Evolutionary conservation across 2,888 invertebrate genomes (phyloP).

Genomic region (Patella ulyssiponensis): DNA sequence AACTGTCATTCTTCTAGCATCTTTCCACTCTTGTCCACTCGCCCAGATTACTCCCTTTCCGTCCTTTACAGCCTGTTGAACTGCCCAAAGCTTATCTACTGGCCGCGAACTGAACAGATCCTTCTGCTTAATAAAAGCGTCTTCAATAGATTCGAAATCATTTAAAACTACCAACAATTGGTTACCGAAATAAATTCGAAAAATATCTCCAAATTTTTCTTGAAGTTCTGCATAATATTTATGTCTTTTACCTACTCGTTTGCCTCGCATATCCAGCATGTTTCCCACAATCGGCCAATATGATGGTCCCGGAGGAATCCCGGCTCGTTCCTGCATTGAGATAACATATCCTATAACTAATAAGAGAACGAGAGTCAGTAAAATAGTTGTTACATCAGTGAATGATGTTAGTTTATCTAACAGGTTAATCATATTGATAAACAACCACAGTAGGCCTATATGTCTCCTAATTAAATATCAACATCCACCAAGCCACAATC

Average conservation of each 20-base stretch:
- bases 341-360: background rate
- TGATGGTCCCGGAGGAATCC: slow-evolving; percentile 14
- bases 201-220: slow-evolving; percentile 44
- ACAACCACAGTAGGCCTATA: no score
- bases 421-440: no score
- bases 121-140: slow-evolving; percentile 40
- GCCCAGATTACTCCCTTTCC: slow-evolving; percentile 30
- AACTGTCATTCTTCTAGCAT: slow-evolving; percentile 30
- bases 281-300: slow-evolving; percentile 10
- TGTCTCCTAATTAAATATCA: no score
- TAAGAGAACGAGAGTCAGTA: background rate
- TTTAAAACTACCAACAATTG: slow-evolving; percentile 38
- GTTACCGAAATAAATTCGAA: slow-evolving; percentile 38
- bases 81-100: slow-evolving; percentile 30
- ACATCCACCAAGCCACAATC: no score
- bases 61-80: slow-evolving; percentile 37
- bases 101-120: slow-evolving; percentile 45
- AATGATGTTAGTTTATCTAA: no score
- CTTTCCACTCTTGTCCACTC: slow-evolving; percentile 37
- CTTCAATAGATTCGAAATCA: slow-evolving; percentile 34
- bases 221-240: slow-evolving; percentile 32
- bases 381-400: background rate
- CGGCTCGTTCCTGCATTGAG: background rate
- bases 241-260: slow-evolving; percentile 30
- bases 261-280: background rate